Evolutionary conservation across 2,797 vertebrate genomes (phyloP).

Genomic region (Sebastes reedi): DNA sequence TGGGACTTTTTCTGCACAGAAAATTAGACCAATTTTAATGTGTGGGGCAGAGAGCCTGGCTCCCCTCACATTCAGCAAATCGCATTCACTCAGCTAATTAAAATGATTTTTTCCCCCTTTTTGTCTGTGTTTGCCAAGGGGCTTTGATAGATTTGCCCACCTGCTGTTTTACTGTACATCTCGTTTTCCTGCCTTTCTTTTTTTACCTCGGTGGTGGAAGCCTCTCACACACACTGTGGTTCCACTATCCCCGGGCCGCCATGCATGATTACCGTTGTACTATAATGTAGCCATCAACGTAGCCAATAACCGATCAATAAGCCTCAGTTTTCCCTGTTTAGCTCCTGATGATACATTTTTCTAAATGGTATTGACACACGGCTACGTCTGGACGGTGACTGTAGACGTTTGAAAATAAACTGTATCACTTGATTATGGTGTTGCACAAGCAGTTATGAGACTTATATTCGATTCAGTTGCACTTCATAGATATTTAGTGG

Average conservation of each 20-base stretch:
- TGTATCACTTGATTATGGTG: conserved; percentile 22
- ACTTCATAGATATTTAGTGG: conserved; percentile 9
- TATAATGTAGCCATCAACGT: conserved; percentile 8
- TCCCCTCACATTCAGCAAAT: conserved; percentile 90
- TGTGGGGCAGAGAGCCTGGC: conserved; percentile 83
- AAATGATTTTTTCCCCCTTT: conserved; percentile 88
- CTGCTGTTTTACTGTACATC: conserved; percentile 88
- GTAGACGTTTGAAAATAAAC: conserved; percentile 26
- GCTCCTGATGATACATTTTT: conserved; percentile 27
- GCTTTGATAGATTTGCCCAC: conserved; percentile 94
- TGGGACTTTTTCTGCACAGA: conserved; percentile 94
- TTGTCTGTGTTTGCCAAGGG: conserved; percentile 82
- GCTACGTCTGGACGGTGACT: not conserved
- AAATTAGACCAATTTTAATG: conserved; percentile 99
- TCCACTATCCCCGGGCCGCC: conserved; percentile 8
- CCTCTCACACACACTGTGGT: conserved; percentile 5
- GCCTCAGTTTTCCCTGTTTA: conserved; percentile 28
- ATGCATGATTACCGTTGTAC: conserved; percentile 8
- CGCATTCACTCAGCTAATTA: conserved; percentile 99
- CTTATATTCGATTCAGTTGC: conserved; percentile 13
- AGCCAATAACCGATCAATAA: conserved; percentile 55
- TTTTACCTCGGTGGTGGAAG: not conserved
- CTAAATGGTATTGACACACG: conserved; percentile 27
- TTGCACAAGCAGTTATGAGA: not conserved
- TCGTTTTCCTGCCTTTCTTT: conserved; percentile 22